Evolutionary conservation across 2,113 vertebrate species (phyloP).

Genomic region (Mirounga angustirostris): DNA sequence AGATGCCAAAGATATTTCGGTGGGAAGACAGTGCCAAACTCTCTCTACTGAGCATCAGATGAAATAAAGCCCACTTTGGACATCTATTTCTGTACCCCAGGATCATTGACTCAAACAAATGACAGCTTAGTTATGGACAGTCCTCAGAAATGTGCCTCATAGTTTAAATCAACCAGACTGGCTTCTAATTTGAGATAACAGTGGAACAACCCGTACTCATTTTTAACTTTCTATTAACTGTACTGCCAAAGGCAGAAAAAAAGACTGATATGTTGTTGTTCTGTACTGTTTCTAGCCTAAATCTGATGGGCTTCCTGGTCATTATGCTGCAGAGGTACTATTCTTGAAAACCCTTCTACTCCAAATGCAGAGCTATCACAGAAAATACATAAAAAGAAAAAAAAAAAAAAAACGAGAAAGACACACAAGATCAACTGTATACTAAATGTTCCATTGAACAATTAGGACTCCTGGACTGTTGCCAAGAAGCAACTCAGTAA

Average conservation of each 20-base stretch:
- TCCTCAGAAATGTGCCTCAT: background rate
- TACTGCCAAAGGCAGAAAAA: background rate
- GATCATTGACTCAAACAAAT: background rate
- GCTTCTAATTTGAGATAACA: background rate
- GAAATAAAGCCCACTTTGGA: accelerated
- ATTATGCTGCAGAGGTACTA: accelerated
- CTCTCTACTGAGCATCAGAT: background rate
- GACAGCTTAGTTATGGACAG: background rate
- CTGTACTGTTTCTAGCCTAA: background rate
- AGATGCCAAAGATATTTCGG: background rate
- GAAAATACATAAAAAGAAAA: background rate
- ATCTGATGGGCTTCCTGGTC: background rate
- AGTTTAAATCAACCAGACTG: background rate
- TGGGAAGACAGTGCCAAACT: background rate
- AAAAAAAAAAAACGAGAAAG: background rate
- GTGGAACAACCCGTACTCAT: background rate
- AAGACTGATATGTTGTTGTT: accelerated
- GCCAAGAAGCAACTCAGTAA: background rate
- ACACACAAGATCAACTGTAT: too few species aligned
- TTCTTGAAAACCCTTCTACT: background rate
- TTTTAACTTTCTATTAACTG: background rate
- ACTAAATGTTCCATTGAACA: background rate
- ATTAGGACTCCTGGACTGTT: background rate
- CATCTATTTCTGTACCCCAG: background rate
- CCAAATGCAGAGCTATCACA: accelerated